These are phyloP conservation scores for Drosophila rhopaloa DNA, from an alignment of 1,140 invertebrate genomes.

Conservation along the genomic window DNA sequence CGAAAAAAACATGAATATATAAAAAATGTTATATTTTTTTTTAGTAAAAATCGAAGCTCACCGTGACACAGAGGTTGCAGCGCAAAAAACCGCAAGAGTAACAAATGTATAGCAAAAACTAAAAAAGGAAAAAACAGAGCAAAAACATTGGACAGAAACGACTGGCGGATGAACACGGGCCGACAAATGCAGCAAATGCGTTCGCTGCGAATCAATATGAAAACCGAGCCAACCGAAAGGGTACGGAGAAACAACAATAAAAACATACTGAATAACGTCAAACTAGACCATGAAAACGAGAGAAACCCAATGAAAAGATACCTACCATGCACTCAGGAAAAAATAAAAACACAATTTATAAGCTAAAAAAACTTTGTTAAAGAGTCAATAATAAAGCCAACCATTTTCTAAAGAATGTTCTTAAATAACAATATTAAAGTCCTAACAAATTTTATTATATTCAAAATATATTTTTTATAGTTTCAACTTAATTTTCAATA, in stretches of 20 bases:
- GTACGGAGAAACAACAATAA: constrained; percentile 34
- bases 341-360: too few relatives aligned
- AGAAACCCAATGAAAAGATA: constrained; percentile 36
- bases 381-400: too few relatives aligned
- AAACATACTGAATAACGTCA: constrained; percentile 38
- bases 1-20: neutral
- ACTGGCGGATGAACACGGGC: constrained; percentile 52
- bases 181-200: constrained; percentile 71
- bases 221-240: constrained; percentile 39
- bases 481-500: too few relatives aligned
- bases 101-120: constrained; percentile 20
- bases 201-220: constrained; percentile 71
- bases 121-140: constrained; percentile 19
- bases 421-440: too few relatives aligned
- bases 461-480: too few relatives aligned
- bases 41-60: constrained; percentile 2
- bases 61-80: neutral
- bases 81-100: constrained; percentile 18
- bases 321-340: constrained; percentile 28
- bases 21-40: constrained; percentile 8
- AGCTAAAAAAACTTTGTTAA: too few relatives aligned
- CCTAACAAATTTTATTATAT: too few relatives aligned
- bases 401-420: too few relatives aligned
- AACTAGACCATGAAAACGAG: constrained; percentile 28
- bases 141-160: constrained; percentile 34